Base-by-base conservation (phyloP, 2,888 invertebrate genomes). In the Mythimna impura region DNA sequence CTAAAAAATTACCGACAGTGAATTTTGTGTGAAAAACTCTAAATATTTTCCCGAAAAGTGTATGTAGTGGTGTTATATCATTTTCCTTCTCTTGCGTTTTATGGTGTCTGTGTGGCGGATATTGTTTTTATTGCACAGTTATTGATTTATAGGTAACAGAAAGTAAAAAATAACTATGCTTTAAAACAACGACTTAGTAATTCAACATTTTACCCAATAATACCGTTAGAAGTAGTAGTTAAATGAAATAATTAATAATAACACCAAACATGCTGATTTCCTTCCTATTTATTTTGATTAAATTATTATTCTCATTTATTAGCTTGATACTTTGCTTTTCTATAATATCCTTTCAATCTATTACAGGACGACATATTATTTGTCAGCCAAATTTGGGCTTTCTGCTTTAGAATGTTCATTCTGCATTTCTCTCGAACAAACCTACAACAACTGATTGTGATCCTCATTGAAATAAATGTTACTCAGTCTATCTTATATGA, bases 81-180 rank as follows among this genome's bases (percentile, higher is more conserved):
- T 75, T 82, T 81, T 69, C 50, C 61, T 73, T 78, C 64, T 65
- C 52, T 73, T 82, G 78, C 63, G 78, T 70, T 63, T 64, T 52
- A 7, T 40, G 68, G 52, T 65, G 72, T 67, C 57, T 70, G 30
- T 74, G 69, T 62, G 70, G 66, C 54, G 58, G 68, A 80, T 82
- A 78, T 84, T 87, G 83, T 88, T 89, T 87, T 88, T 86, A 83
- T 82, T 86, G 83, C 81, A 75, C 71, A 88, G 78, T 82, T 89
- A 89, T 89, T 88, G 88, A 91, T 90, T 86, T 76, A 72, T 65
- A 68, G 61, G 61, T 78, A 83, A 73, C 54, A 55, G 57, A 71
- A 57, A 36, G 73, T 76, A 68, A 71, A 78, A 63, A 80, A 63
- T 58, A 68, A 72, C 40, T 77, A 70, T 80, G 73, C 43, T 69